Base-by-base conservation (phyloP, 2,888 invertebrate genomes). In the Parasteatoda lunata region DNA sequence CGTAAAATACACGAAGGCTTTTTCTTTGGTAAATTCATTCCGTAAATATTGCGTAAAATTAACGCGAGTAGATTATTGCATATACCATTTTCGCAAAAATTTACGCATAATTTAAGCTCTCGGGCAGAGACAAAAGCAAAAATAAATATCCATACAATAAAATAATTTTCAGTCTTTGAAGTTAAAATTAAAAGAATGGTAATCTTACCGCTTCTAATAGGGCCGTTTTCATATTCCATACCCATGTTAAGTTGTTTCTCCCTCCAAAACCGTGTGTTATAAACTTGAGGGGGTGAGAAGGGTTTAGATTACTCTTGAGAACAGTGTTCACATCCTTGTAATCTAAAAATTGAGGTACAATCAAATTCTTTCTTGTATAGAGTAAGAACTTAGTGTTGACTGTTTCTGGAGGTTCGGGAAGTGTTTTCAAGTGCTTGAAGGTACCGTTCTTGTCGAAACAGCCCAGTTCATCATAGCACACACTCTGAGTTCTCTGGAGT, bases 181-280 rank as follows among this genome's bases (percentile, higher is more conserved):
- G 30, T 30, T 30, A 30, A 30, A 30, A 30, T 30, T 30, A 30
- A 30, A 30, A 30, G 30, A 30, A 30, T 30, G 2, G 2, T 30
- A 49, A 77, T 47, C 54, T 79, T 73, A 89, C 89, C 83, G 51
- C 84, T 52, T 87, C 45, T 52, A 89, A 51, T 15, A 89, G 75
- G 0, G 81, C 88, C 8, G 77, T 80, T 54, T 86, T 88, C 89
- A 89, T 83, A n/a, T 66, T 11, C 76, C 77, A 73, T 5, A 89
- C 65, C 89, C 89, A 89, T 4, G 75, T 80, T 48, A 88, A 48
- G 52, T 85, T 87, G 59, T 83, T 87, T n/a, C 75, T 84, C 3
- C 89, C 89, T 13, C 89, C 89, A 77, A 89, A 95, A 0, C 95
- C 95, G 89, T 95, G 95, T 48, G 95, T 93, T 49, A 95, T 93